Evolutionary conservation across 1,140 invertebrate species (phyloP).

Genomic region (Calliphora vicina): DNA sequence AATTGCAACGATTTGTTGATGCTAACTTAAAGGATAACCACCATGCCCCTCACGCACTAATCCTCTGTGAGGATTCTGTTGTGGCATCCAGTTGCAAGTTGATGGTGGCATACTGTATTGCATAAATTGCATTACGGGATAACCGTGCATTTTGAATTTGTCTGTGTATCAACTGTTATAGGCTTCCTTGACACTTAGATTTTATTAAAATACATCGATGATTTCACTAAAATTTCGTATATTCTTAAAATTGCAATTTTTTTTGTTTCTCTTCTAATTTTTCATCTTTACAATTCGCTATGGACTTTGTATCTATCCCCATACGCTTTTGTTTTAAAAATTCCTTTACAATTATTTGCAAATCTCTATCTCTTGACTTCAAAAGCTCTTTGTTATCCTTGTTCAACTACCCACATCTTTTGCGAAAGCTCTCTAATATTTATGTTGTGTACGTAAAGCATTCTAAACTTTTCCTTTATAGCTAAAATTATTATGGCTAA

Average conservation of each 20-base stretch:
- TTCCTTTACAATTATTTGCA: constrained; percentile 23
- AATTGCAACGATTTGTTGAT: background rate
- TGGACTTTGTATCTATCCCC: constrained; percentile 19
- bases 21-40: background rate
- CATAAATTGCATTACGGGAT: constrained; percentile 69
- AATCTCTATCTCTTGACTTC: background rate
- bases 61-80: constrained; percentile 46
- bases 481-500: background rate
- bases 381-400: constrained; percentile 8
- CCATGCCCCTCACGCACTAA: constrained; percentile 17
- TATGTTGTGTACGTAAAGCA: background rate
- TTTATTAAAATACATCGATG: background rate
- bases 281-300: background rate
- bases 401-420: constrained; percentile 3
- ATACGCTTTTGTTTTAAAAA: constrained; percentile 22
- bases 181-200: background rate
- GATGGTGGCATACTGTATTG: constrained; percentile 66
- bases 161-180: background rate
- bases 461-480: background rate
- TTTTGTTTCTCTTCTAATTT: background rate
- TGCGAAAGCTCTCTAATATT: background rate
- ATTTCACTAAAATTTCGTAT: background rate
- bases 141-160: constrained; percentile 65
- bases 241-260: background rate
- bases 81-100: constrained; percentile 63